phyloP scores from a whole-genome alignment of 2,113 vertebrate species.

The Saguinus imperator region DNA sequence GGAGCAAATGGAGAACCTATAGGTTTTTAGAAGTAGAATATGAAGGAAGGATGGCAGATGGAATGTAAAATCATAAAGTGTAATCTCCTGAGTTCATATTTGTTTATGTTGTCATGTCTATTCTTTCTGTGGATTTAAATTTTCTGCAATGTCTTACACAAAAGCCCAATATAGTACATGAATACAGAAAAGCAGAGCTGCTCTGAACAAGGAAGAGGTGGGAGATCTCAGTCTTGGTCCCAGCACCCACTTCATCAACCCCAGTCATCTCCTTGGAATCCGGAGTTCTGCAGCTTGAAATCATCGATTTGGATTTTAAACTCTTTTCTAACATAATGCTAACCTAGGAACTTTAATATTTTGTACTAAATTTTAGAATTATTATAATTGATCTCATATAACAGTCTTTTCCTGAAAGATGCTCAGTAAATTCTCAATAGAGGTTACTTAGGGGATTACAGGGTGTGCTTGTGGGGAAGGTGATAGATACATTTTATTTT shows the following conservation, averaged over 20 bases:
- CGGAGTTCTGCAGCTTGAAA: background rate
- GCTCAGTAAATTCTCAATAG: background rate
- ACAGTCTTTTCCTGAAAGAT: conserved; percentile 33
- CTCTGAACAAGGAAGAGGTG: background rate
- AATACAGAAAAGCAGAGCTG: background rate
- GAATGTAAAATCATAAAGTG: background rate
- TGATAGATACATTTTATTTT: background rate
- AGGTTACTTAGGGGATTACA: background rate
- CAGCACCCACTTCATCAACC: background rate
- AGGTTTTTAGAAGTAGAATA: background rate
- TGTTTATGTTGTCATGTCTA: background rate
- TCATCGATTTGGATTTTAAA: conserved; percentile 10
- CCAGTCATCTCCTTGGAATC: background rate
- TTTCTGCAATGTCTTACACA: background rate
- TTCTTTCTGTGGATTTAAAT: conserved; percentile 18
- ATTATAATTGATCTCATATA: background rate
- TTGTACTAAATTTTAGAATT: conserved; percentile 9
- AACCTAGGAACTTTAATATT: background rate
- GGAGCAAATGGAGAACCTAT: background rate
- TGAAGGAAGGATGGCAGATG: background rate
- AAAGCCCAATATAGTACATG: background rate
- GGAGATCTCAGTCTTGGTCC: background rate
- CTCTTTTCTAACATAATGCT: background rate
- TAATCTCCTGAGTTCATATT: background rate
- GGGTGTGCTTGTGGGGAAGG: background rate